Base-by-base conservation (phyloP, 2,113 vertebrate species). In the Oxygymnocypris stewartii region DNA sequence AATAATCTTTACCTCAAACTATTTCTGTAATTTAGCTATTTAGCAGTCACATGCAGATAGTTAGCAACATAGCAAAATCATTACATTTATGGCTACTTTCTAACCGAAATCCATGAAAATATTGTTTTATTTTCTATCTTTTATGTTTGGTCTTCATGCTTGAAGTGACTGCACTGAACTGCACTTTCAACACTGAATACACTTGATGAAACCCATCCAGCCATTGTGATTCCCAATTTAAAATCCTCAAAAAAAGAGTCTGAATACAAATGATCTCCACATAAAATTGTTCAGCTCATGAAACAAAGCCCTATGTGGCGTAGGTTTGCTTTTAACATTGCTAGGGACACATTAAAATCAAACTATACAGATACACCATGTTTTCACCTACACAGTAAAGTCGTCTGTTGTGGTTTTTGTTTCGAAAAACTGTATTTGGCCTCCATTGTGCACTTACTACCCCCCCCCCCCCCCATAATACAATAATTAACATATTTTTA, bases 111-210 rank as follows among this genome's bases (percentile, higher is more conserved):
- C 1, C 44, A 47, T 37, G 37, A 69, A 37, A 69, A 14, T 37
- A 35, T 23, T 49, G 2, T 47, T 49, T 75, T 23, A 75, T 75
- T 4, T 12, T 13, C 47, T 0, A 49, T 82, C 40, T 20, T 65
- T 44, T 6, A 81, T 28, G 14, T 65, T 81, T 28, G 42, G 40
- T 69, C 25, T 20, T 82, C 13, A n/a, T 51, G 42, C 8, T 37
- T 82, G 63, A n/a, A n/a, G n/a, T n/a, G n/a, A n/a, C n/a, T n/a
- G n/a, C n/a, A n/a, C n/a, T n/a, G n/a, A n/a, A n/a, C n/a, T n/a
- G n/a, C n/a, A n/a, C n/a, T n/a, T n/a, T n/a, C n/a, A n/a, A n/a
- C 80, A 82, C 80, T 82, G 80, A 82, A 69, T 82, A 65, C 65
- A 49, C 63, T 82, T 82, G 63, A 82, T 82, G 80, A 82, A 82